Conservation (phyloP, 2,888 invertebrate species). For the Cactoblastis cactorum region DNA sequence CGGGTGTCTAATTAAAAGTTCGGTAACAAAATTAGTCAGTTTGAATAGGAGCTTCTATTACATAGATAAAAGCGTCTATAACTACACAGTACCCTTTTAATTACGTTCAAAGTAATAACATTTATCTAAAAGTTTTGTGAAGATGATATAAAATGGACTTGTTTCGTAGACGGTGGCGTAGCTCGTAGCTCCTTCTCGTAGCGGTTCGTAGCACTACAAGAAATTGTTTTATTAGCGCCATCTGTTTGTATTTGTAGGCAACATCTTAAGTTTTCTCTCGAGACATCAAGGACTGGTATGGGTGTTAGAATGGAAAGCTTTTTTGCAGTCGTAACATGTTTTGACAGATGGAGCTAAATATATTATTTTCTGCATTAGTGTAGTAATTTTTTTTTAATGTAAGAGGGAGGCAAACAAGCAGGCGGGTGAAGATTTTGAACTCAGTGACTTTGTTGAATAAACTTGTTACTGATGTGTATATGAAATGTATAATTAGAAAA, state of each 20-base stretch:
- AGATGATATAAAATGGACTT: not conserved
- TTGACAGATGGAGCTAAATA: not conserved
- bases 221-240: not conserved
- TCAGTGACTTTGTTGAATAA: no score
- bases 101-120: not conserved
- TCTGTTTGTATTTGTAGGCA: not conserved
- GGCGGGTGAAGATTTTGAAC: no score
- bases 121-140: not conserved
- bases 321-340: not conserved
- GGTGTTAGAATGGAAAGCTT: not conserved
- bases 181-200: conserved; percentile 3
- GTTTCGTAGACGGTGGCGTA: not conserved
- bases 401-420: no score
- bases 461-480: no score
- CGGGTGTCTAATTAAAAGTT: not conserved
- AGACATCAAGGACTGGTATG: not conserved
- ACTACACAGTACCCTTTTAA: not conserved
- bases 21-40: not conserved
- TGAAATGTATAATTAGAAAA: no score
- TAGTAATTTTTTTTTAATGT: no score
- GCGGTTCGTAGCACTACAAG: conserved; percentile 1
- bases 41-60: not conserved
- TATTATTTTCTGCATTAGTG: no score
- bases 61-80: not conserved
- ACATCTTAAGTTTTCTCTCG: not conserved